Evolutionary conservation across 2,888 invertebrate species (phyloP), one percentile per base, ranked within the genome.

Genomic region (Chironomus tentans): DNA sequence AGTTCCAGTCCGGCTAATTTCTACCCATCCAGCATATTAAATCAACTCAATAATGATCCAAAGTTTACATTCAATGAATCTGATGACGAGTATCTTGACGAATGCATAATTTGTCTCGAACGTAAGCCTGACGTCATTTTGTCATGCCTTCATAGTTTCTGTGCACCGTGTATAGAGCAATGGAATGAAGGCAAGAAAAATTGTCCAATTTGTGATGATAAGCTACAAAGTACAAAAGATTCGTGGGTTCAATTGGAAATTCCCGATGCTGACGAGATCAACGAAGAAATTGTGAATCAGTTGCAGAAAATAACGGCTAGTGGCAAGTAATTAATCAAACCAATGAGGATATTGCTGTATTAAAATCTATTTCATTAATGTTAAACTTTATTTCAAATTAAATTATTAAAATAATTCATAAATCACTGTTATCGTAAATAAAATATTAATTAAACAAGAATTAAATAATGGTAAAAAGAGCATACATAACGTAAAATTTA

Each of bases 71-170:
- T 74, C 13, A 48, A 74, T 22, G 7, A 24, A 10, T 71, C 79
- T 77, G 80, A 79, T 68, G 79, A 79, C 15, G 82, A 83, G 56
- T 83, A 83, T 76, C 80, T 83, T 38, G 85, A 85, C 71, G 90
- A 90, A 80, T 92, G 91, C 80, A 89, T 89, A 80, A 91, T 92
- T 79, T 92, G 92, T 81, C 86, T 91, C 82, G 91, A 92, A 80
- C 83, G 90, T 76, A 87, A 87, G 80, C 88, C 89, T 0, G 90
- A 91, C 81, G 86, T 90, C 38, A 87, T 89, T 78, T 82, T 92
- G 77, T 89, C 90, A 2, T 92, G 92, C 82, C 85, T 89, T 1
- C 92, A 92, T 81, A 87, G 87, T 79, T 92, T 89, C 82, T 92
- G 92, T 81, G 84, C 87, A 77, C 86, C 86, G 72, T 92, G 92